Base-by-base conservation (phyloP, 2,113 vertebrate species). In the Cyanoramphus novaezelandiae region DNA sequence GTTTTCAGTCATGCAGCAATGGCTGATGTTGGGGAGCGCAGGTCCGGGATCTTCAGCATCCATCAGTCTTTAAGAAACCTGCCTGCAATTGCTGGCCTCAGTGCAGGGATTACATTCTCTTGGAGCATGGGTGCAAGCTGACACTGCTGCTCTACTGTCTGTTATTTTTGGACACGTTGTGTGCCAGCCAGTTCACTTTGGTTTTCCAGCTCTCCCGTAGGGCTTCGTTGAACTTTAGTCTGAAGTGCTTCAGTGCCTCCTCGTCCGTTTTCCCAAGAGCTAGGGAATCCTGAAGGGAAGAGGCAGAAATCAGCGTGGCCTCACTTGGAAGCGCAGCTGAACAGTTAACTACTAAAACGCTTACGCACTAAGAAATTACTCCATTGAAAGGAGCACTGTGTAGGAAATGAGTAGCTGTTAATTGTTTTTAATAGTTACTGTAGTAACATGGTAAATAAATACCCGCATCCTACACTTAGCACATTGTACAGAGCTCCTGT, bases 111-210 rank as follows among this genome's bases (percentile, higher is more conserved):
- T 39, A 6, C 47, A 10, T 35, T 49, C 77, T 89, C 50, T 24
- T 3, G 52, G 59, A n/a, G 46, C 57, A 23, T 21, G 81, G 1
- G 37, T 2, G 11, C 47, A 35, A 63, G 52, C 41, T 28, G 23
- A 5, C 25, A 11, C 62, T 43, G 53, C 28, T 52, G 71, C 62
- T 10, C 93, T 97, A 99, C 86, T 99, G 99, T 88, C 99, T 97
- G 95, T 99, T 99, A 33, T 99, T 99, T 97, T 99, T 99, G 97
- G 99, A 98, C 37, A 99, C 98, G 3, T 99, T 99, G 97, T 99
- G 99, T 82, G 99, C 99, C 98, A 99, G 98, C 99, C 99, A 99
- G 97, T 99, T 99, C 96, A 99, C 99, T 97, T 99, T 99, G 97
- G 99, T 99, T 96, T 99, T 99, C 99, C 99, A 99, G 98, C 99